phyloP scores from a whole-genome alignment of 1,140 invertebrate genomes.

The Chlorops oryzae region DNA sequence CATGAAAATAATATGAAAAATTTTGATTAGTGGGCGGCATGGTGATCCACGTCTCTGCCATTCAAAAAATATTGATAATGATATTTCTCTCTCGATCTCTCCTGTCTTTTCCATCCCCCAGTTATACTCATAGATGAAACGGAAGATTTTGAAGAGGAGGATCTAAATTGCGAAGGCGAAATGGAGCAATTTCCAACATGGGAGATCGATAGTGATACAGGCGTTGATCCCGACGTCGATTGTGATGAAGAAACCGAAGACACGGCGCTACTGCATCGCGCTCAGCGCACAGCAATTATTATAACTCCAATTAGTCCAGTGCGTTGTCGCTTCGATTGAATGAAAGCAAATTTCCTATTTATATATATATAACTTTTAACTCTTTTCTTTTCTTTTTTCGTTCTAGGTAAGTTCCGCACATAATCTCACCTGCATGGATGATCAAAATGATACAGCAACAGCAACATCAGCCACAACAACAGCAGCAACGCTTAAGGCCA shows the following conservation, averaged over 20 bases:
- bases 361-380: neutral
- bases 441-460: too few species aligned
- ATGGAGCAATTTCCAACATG: slow-evolving; percentile 47
- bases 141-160: slow-evolving; percentile 48
- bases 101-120: too few species aligned
- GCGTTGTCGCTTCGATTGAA: slow-evolving; percentile 17
- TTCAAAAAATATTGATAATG: neutral
- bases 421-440: slow-evolving; percentile 46
- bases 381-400: neutral
- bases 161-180: slow-evolving; percentile 46
- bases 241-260: slow-evolving; percentile 53
- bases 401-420: slow-evolving; percentile 45
- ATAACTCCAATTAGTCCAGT: slow-evolving; percentile 50
- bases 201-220: slow-evolving; percentile 47
- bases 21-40: neutral
- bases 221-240: slow-evolving; percentile 50
- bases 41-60: neutral
- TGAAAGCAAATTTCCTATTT: neutral
- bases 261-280: slow-evolving; percentile 51
- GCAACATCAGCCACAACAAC: too few species aligned
- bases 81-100: slow-evolving; percentile 14
- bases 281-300: slow-evolving; percentile 48
- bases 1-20: neutral
- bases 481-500: slow-evolving; percentile 35
- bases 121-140: slow-evolving; percentile 53